A percentile compares a stretch with the other conserved stretches of the same genome.
Evolutionary conservation across 2,797 vertebrate genomes (phyloP).

Genomic region (Phoebastria nigripes): DNA sequence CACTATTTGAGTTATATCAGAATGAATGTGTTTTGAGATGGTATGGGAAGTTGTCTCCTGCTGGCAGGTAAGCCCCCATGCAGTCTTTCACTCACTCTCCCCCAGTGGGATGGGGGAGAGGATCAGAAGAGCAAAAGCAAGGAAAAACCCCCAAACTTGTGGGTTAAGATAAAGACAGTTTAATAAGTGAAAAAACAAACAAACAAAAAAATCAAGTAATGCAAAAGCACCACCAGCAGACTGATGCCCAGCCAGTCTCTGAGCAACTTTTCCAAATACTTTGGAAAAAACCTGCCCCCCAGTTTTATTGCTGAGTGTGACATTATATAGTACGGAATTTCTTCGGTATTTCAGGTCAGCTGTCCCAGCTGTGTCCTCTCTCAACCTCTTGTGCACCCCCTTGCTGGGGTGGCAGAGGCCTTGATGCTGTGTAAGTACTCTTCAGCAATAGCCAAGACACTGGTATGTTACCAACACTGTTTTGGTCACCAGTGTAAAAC

Average conservation of each 20-base stretch:
- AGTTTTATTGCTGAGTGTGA: not conserved
- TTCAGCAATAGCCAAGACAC: not conserved
- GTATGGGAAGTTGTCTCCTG: not conserved
- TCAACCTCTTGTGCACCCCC: not conserved
- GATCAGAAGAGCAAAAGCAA: not conserved
- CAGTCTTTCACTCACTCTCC: not conserved
- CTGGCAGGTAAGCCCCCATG: not conserved
- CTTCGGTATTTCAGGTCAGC: slow-evolving; percentile 44
- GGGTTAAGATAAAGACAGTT: not conserved
- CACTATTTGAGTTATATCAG: not conserved
- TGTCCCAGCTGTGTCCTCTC: slow-evolving; percentile 52
- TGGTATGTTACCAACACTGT: not conserved
- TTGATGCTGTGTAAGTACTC: not conserved
- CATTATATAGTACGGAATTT: not conserved
- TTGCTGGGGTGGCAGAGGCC: not conserved
- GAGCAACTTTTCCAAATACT: not conserved
- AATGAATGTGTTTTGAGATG: not conserved
- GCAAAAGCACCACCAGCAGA: not conserved
- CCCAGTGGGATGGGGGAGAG: not conserved
- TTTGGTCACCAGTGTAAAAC: not conserved
- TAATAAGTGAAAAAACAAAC: not conserved
- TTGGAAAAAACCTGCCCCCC: not conserved
- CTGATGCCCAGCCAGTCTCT: not conserved
- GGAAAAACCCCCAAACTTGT: not conserved
- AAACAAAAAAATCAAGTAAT: not conserved